Conservation (phyloP, 2,888 invertebrate genomes). For the Beris morrisii region DNA sequence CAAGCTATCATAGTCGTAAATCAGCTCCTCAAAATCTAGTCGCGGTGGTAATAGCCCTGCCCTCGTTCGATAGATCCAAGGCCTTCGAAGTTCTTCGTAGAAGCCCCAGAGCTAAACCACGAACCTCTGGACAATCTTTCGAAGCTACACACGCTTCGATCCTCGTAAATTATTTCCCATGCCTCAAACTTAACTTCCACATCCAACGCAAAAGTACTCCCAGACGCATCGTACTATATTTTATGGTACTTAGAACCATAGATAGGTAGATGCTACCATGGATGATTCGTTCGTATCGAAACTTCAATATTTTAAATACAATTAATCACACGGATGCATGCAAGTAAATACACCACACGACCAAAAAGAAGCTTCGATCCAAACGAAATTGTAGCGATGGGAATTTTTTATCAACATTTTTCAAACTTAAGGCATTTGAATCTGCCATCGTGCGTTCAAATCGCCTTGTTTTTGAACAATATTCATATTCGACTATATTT, state of each 20-base stretch:
- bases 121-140: too few species aligned
- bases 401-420: too few species aligned
- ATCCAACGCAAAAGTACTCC: neutral
- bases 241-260: neutral
- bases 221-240: constrained; percentile 10
- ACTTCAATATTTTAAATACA: constrained; percentile 15
- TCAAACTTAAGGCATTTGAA: too few species aligned
- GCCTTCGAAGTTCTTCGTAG: too few species aligned
- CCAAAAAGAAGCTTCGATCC: too few species aligned
- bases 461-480: too few species aligned
- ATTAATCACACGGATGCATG: constrained; percentile 17
- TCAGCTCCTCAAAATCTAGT: constrained; percentile 28
- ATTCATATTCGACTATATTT: too few species aligned
- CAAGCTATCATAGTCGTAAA: constrained; percentile 33
- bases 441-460: too few species aligned
- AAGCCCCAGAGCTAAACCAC: too few species aligned
- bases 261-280: neutral
- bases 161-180: constrained; percentile 17
- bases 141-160: neutral
- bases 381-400: too few species aligned
- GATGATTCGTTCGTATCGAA: constrained; percentile 10
- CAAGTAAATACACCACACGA: neutral
- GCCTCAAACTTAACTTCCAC: neutral
- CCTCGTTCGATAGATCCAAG: too few species aligned
- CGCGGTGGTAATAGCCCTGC: too few species aligned